Conservation (phyloP, 2,797 vertebrate genomes). For the Fratercula arctica region DNA sequence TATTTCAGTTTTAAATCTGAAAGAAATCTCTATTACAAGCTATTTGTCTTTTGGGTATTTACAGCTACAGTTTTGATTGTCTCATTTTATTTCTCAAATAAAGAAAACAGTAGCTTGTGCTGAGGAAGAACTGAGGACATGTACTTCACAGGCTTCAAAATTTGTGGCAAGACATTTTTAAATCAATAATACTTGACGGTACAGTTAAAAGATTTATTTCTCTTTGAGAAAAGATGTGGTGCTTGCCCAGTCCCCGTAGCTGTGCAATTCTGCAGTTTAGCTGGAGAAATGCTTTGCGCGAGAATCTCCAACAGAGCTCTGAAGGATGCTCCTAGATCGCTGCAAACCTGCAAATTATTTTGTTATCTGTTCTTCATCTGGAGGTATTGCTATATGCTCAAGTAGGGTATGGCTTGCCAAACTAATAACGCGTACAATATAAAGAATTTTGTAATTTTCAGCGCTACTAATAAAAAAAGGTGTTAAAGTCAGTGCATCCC, state of each 20-base stretch:
- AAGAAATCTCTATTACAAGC: not conserved
- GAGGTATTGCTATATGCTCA: not conserved
- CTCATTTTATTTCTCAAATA: not conserved
- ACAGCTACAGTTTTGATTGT: not conserved
- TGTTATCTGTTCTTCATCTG: not conserved
- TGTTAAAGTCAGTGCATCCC: not conserved
- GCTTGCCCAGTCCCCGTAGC: not conserved
- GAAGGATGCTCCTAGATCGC: not conserved
- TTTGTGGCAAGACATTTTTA: not conserved
- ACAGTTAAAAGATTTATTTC: not conserved
- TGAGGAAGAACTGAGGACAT: not conserved
- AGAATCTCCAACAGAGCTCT: not conserved
- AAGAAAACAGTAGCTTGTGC: not conserved
- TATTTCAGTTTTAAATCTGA: not conserved
- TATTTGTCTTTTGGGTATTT: not conserved
- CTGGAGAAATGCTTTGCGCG: not conserved
- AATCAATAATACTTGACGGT: not conserved
- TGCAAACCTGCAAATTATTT: not conserved
- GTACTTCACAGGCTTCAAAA: not conserved
- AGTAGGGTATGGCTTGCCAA: not conserved
- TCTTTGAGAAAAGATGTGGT: rapidly evolving
- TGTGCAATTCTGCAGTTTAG: not conserved
- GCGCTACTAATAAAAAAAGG: not conserved
- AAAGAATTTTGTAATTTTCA: not conserved
- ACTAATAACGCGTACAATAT: not conserved